Evolutionary conservation across 2,888 invertebrate species (phyloP).

Genomic region (Cryptocephalus moraei): DNA sequence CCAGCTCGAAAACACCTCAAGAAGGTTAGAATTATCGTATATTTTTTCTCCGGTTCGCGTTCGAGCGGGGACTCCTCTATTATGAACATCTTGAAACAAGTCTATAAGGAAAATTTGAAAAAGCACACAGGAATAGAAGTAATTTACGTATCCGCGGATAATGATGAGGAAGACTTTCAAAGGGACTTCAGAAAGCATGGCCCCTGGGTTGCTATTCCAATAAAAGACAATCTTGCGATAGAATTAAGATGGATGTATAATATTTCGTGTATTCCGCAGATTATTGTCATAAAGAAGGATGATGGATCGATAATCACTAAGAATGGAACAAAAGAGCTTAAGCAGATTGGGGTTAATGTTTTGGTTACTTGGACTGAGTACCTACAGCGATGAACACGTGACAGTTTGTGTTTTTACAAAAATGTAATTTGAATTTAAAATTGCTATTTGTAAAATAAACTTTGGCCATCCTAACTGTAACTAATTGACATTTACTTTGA

Average conservation of each 20-base stretch:
- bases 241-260: constrained; percentile 18
- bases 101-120: constrained; percentile 18
- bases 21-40: constrained; percentile 14
- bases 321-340: constrained; percentile 17
- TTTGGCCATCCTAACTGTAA: too few species aligned
- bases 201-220: constrained; percentile 19
- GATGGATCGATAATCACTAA: constrained; percentile 18
- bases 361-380: constrained; percentile 21
- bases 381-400: constrained; percentile 11
- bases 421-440: too few species aligned
- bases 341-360: constrained; percentile 16
- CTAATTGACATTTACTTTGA: too few species aligned
- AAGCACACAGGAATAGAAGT: constrained; percentile 16
- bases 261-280: constrained; percentile 17
- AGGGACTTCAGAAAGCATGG: constrained; percentile 16
- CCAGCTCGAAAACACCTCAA: constrained; percentile 11
- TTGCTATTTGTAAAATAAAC: too few species aligned
- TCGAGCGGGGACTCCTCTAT: constrained; percentile 11
- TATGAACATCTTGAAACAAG: constrained; percentile 10
- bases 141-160: constrained; percentile 20
- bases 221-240: constrained; percentile 11
- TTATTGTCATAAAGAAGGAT: constrained; percentile 17
- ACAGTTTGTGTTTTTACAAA: too few species aligned
- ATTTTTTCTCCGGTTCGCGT: constrained; percentile 17
- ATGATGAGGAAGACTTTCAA: constrained; percentile 13